Evolutionary conservation across 2,888 invertebrate genomes (phyloP).

Genomic region (Onchidella celtica): DNA sequence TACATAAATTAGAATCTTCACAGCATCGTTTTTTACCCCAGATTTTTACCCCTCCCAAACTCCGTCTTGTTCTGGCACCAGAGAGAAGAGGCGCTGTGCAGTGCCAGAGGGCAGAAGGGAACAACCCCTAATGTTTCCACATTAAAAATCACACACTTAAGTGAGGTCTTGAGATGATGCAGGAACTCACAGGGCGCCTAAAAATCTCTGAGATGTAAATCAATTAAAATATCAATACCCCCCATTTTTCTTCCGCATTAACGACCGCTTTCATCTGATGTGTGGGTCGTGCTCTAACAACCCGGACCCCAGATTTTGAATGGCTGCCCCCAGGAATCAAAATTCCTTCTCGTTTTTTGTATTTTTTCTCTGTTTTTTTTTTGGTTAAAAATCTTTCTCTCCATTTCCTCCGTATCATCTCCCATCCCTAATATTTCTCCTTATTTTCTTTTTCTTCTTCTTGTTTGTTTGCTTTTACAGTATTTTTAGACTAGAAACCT

Average conservation of each 20-base stretch:
- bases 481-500: no score
- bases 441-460: neutral
- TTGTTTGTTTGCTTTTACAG: no score
- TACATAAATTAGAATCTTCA: no score
- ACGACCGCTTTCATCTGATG: constrained; percentile 10
- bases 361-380: no score
- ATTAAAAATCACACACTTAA: constrained; percentile 18
- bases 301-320: neutral
- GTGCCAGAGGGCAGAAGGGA: neutral
- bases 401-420: neutral
- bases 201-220: constrained; percentile 23
- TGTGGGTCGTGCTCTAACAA: neutral
- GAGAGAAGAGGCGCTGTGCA: no score
- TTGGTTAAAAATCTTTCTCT: neutral
- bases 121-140: neutral
- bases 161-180: constrained; percentile 17
- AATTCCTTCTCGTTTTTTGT: no score
- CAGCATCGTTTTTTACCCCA: no score
- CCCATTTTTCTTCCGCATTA: constrained; percentile 35
- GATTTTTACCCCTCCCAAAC: no score
- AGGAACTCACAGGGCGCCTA: constrained; percentile 21
- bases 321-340: neutral
- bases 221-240: constrained; percentile 34
- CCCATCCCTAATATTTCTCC: neutral
- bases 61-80: no score